phyloP scores from a whole-genome alignment of 2,888 invertebrate species.

The Drosophila acutilabella region DNA sequence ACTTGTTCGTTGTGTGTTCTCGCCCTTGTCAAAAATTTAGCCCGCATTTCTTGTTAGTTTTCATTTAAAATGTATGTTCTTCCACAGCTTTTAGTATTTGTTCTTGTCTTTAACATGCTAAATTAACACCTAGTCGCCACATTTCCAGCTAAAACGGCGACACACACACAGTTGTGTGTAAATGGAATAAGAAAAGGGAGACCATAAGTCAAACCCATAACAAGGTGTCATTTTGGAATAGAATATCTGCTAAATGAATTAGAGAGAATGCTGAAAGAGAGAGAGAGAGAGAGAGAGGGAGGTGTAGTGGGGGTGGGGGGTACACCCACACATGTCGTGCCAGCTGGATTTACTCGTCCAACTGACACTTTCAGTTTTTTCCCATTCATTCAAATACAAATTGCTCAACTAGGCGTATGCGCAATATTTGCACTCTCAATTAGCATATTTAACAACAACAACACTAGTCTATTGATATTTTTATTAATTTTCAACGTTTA shows the following conservation, averaged over 20 bases:
- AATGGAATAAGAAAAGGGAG: slow-evolving; percentile 6
- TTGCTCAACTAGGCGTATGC: slow-evolving; percentile 62
- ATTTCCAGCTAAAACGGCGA: slow-evolving; percentile 67
- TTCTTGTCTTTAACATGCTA: slow-evolving; percentile 52
- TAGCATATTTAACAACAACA: slow-evolving; percentile 54
- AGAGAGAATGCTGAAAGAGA: slow-evolving; percentile 30
- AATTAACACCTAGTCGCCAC: slow-evolving; percentile 75
- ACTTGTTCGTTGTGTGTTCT: slow-evolving; percentile 21
- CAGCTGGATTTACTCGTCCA: slow-evolving; percentile 48
- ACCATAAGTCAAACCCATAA: slow-evolving; percentile 61
- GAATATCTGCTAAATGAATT: slow-evolving; percentile 63
- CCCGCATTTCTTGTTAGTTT: slow-evolving; percentile 63
- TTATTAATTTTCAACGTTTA: slow-evolving; percentile 22
- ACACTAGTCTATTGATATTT: slow-evolving; percentile 7
- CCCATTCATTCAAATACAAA: slow-evolving; percentile 67
- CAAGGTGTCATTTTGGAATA: slow-evolving; percentile 69
- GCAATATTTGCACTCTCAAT: slow-evolving; percentile 68
- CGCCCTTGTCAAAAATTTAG: slow-evolving; percentile 5
- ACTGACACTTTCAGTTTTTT: slow-evolving; percentile 67
- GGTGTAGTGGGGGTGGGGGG: not conserved
- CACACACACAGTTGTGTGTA: not conserved
- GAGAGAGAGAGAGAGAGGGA: too few relatives aligned
- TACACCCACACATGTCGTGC: slow-evolving; percentile 49
- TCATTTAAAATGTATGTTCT: slow-evolving; percentile 45
- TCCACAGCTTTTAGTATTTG: slow-evolving; percentile 58